Evolutionary conservation across 35 echinoderm and acorn worm genomes (phyloP).

Genomic region (Heliocidaris tuberculata): DNA sequence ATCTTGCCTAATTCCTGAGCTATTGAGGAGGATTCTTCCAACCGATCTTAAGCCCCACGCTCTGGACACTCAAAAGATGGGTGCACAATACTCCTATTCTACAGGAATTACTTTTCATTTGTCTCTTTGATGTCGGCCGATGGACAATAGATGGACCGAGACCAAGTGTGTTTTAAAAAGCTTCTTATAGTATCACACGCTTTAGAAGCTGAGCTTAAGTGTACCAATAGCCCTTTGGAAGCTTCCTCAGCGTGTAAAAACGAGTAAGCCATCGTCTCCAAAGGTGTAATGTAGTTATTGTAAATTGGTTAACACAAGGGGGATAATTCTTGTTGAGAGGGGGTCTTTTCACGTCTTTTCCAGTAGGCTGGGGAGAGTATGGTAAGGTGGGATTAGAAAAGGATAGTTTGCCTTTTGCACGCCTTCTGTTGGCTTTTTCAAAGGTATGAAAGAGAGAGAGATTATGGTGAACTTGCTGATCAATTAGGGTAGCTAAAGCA

Average conservation of each 20-base stretch:
- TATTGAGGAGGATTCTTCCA: constrained; percentile 10
- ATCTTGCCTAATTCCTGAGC: neutral
- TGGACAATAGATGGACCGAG: neutral
- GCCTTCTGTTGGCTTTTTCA: neutral
- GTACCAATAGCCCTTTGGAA: neutral
- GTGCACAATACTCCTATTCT: constrained; percentile 23
- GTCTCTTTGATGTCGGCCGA: constrained; percentile 38
- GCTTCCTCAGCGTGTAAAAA: neutral
- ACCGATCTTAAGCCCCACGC: constrained; percentile 20
- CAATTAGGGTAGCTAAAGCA: neutral
- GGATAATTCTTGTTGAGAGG: constrained; percentile 42
- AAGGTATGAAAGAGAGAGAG: neutral
- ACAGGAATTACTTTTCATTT: constrained; percentile 29
- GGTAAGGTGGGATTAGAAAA: neutral
- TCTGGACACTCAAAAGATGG: constrained; percentile 23
- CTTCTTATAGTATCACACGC: constrained; percentile 30
- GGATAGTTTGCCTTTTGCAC: constrained; percentile 1
- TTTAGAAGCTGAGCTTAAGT: neutral
- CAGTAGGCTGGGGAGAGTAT: neutral
- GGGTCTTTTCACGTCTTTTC: neutral
- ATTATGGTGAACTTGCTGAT: constrained; percentile 3
- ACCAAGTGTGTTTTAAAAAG: constrained; percentile 41
- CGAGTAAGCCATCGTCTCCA: neutral
- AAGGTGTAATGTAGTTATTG: constrained; percentile 43
- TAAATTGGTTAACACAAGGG: constrained; percentile 45